Percentiles rank a stretch among this genome's conserved stretches.
Evolutionary conservation across 1,140 invertebrate species (phyloP).

Genomic region (Doryteuthis pealeii): DNA sequence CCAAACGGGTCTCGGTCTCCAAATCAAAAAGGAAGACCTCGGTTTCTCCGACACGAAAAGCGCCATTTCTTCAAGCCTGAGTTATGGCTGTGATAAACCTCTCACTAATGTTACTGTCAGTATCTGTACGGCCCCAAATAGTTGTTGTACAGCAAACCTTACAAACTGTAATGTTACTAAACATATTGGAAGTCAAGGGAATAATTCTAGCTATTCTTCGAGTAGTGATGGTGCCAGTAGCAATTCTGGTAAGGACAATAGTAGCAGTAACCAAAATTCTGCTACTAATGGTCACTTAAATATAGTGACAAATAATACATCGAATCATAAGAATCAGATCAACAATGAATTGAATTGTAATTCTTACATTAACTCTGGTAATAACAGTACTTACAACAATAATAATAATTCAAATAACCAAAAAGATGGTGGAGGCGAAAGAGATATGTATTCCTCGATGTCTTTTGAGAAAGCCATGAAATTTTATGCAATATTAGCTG

Average conservation of each 20-base stretch:
- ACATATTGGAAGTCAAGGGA: too few relatives aligned
- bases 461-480: not conserved
- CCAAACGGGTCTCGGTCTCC: too few relatives aligned
- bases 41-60: too few relatives aligned
- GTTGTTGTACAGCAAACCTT: too few relatives aligned
- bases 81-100: too few relatives aligned
- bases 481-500: not conserved
- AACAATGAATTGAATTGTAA: not conserved
- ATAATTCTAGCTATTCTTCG: not conserved
- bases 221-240: not conserved
- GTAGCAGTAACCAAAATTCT: not conserved
- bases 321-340: not conserved
- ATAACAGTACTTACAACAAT: not conserved
- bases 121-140: too few relatives aligned
- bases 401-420: not conserved
- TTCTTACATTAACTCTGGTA: not conserved
- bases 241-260: not conserved
- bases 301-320: not conserved
- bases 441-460: conserved; percentile 2
- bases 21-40: too few relatives aligned
- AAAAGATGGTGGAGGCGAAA: not conserved
- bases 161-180: too few relatives aligned
- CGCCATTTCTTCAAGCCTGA: too few relatives aligned
- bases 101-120: too few relatives aligned
- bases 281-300: not conserved